These are phyloP conservation scores for Sardina pilchardus DNA, from an alignment of 2,113 vertebrate genomes.

Conservation along the genomic window DNA sequence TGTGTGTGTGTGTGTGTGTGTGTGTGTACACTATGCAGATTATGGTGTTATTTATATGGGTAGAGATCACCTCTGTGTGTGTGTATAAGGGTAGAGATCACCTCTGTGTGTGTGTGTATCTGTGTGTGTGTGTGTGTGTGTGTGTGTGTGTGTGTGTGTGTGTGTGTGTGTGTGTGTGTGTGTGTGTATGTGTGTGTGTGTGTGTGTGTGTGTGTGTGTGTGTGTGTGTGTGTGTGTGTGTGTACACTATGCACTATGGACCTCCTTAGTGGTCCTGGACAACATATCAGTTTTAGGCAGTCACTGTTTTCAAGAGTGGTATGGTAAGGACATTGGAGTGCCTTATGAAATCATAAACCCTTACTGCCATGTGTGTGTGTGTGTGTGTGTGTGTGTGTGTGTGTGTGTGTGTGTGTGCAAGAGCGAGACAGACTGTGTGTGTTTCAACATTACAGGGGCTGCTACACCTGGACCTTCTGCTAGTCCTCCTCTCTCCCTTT, in stretches of 20 bases:
- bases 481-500: slow-evolving; percentile 43
- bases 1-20: too few species aligned
- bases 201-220: too few species aligned
- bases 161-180: background rate
- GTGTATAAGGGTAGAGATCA: background rate
- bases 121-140: background rate
- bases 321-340: background rate
- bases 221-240: background rate
- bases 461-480: background rate
- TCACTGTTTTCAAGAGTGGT: slow-evolving; percentile 46
- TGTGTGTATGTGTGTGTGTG: too few species aligned
- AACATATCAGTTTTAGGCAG: slow-evolving; percentile 45
- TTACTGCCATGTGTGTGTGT: background rate
- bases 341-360: slow-evolving; percentile 4
- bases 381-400: background rate
- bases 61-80: background rate
- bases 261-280: background rate
- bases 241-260: background rate
- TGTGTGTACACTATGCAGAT: too few species aligned
- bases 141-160: background rate
- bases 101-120: background rate
- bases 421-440: background rate
- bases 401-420: background rate
- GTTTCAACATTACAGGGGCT: background rate
- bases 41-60: background rate